Base-by-base conservation (phyloP, 2,797 vertebrate genomes). In the Florisuga fusca region DNA sequence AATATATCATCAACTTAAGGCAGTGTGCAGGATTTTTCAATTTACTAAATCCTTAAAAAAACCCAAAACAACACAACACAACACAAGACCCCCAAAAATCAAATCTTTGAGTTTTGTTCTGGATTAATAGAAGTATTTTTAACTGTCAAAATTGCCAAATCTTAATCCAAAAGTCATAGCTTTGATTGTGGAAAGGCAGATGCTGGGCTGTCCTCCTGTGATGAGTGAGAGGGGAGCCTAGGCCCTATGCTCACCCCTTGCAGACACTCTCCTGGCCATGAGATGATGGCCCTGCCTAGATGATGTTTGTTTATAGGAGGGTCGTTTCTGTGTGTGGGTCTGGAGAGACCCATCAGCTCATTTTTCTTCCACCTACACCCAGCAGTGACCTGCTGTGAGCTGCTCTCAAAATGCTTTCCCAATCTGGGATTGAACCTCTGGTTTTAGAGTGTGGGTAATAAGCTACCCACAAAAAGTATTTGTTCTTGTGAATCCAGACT, bases 391-490 rank as follows among this genome's bases (percentile, higher is more conserved):
- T 63, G 53, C 62, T 75, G 72, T 18, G 10, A 17, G 19, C 25
- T 5, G 15, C 75, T 80, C 90, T 50, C 5, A 25, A 27, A 17
- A 67, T 25, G 64, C n/a, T 50, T 15, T 43, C 63, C 45, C 17
- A 19, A 48, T 66, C 36, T 72, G 41, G 84, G 84, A 81, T 94
- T 85, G 89, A 96, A 94, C 73, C 64, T 43, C 41, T 91, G 78
- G 83, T 36, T 84, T 93, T 75, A 63, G 23, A 23, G 57, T 38
- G 73, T 78, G 90, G 54, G 7, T 55, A 91, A 83, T 81, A 87
- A 94, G 54, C 78, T 91, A 78, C n/a, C n/a, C n/a, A n/a, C 27
- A 86, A 68, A 81, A 82, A 91, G 54, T 20, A 14, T 81, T 96
- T 34, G 43, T 83, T 48, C 66, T 88, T 84, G 55, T 83, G 64